Percentiles rank a stretch among this genome's conserved stretches.
These are phyloP conservation scores for Ephestia elutella DNA, from an alignment of 1,140 invertebrate species.

Conservation along the genomic window DNA sequence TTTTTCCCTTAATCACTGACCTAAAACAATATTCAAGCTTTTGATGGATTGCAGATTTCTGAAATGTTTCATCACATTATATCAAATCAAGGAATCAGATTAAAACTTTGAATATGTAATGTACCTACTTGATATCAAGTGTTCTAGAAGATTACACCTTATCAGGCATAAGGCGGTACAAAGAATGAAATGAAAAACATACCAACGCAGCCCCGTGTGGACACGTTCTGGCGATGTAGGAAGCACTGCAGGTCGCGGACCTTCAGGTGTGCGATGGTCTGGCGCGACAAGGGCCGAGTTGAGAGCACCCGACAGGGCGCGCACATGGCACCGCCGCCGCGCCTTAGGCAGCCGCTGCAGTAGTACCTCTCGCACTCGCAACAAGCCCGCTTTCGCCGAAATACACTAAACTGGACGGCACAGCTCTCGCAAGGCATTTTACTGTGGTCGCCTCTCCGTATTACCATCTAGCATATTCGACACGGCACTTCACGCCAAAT, in stretches of 20 bases:
- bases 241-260: slow-evolving; percentile 79
- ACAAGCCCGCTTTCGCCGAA: slow-evolving; percentile 80
- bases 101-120: no score
- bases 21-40: no score
- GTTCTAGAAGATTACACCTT: slow-evolving; percentile 21
- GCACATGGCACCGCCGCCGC: slow-evolving; percentile 67
- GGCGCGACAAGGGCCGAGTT: slow-evolving; percentile 75
- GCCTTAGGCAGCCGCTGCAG: slow-evolving; percentile 78
- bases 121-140: slow-evolving; percentile 10
- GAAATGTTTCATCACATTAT: no score
- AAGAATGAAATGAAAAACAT: slow-evolving; percentile 35
- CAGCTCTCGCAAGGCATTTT: slow-evolving; percentile 82
- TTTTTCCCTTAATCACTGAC: no score
- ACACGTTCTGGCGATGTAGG: slow-evolving; percentile 80
- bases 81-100: no score
- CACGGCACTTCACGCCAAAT: not conserved
- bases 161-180: not conserved
- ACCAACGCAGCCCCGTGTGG: slow-evolving; percentile 81
- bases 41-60: no score
- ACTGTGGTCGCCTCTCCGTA: slow-evolving; percentile 35
- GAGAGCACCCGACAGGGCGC: slow-evolving; percentile 75
- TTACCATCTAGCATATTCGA: slow-evolving; percentile 45
- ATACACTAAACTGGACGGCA: slow-evolving; percentile 79
- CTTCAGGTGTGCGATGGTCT: slow-evolving; percentile 73
- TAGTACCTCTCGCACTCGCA: slow-evolving; percentile 80